These are phyloP conservation scores for Drosophila micromelanica DNA, from an alignment of 1,140 invertebrate genomes.

Conservation along the genomic window DNA sequence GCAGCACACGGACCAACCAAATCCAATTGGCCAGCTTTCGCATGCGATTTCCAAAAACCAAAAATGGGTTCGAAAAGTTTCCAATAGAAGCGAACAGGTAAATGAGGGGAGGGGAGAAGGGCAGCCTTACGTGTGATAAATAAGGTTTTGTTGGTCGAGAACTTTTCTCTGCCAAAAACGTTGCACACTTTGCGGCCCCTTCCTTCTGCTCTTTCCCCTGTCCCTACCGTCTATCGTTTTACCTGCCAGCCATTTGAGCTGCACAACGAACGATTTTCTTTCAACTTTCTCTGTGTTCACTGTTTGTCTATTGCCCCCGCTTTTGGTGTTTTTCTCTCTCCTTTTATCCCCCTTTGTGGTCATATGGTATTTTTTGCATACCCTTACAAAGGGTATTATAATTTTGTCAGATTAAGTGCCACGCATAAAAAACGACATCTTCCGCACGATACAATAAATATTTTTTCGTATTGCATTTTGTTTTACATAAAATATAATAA, in stretches of 20 bases:
- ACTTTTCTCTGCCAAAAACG: slow-evolving; percentile 38
- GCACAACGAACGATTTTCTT: slow-evolving; percentile 62
- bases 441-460: not conserved
- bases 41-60: slow-evolving; percentile 72
- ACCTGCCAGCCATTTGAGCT: slow-evolving; percentile 51
- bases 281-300: slow-evolving; percentile 21
- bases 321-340: slow-evolving; percentile 12
- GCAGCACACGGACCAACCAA: slow-evolving; percentile 60
- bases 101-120: not conserved
- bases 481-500: no score
- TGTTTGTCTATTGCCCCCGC: not conserved
- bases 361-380: not conserved
- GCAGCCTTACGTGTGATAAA: slow-evolving; percentile 66
- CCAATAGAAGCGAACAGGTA: not conserved
- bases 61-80: slow-evolving; percentile 54
- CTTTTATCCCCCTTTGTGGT: slow-evolving; percentile 7
- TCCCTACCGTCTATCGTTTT: slow-evolving; percentile 37
- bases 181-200: slow-evolving; percentile 48
- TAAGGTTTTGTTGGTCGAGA: slow-evolving; percentile 60
- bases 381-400: not conserved
- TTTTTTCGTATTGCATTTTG: no score
- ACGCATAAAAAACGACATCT: not conserved
- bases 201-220: not conserved
- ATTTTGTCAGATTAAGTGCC: not conserved
- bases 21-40: slow-evolving; percentile 77